A percentile compares a stretch with the other conserved stretches of the same genome.
phyloP scores from a whole-genome alignment of 2,888 invertebrate genomes.

The Lasioglossum calceatum region DNA sequence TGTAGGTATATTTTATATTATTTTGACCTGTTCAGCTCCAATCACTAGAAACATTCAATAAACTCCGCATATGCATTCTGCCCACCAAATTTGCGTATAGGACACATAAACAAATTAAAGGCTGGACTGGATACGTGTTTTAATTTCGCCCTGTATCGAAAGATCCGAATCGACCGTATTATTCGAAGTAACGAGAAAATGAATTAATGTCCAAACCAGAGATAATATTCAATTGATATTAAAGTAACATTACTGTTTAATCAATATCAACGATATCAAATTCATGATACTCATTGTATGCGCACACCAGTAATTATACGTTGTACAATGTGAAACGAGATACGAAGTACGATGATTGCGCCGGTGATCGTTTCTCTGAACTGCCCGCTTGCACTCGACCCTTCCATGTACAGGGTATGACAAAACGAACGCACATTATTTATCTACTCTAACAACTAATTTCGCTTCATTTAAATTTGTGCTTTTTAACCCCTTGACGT shows the following conservation, averaged over 20 bases:
- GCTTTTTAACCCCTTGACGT: too few species aligned
- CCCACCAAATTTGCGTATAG: neutral
- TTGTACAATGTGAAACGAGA: constrained; percentile 15
- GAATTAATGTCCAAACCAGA: constrained; percentile 45
- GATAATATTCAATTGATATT: constrained; percentile 54
- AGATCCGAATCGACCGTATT: constrained; percentile 19
- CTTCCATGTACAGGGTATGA: neutral
- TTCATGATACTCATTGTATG: constrained; percentile 23
- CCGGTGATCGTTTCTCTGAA: neutral
- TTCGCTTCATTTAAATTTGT: neutral
- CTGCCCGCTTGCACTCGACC: neutral
- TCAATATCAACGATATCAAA: constrained; percentile 38
- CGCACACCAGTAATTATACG: neutral
- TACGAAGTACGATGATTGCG: constrained; percentile 28
- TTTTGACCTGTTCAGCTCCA: neutral
- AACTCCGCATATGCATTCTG: neutral
- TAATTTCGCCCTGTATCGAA: constrained; percentile 23
- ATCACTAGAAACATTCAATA: neutral
- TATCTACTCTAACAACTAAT: neutral
- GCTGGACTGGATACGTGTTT: constrained; percentile 13
- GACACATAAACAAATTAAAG: constrained; percentile 17
- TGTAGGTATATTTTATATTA: too few species aligned
- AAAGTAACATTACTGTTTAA: constrained; percentile 48
- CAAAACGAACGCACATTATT: neutral
- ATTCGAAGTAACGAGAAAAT: constrained; percentile 40